These are phyloP conservation scores for Pollenia griseotomentosa DNA, from an alignment of 2,888 invertebrate genomes.

Conservation along the genomic window DNA sequence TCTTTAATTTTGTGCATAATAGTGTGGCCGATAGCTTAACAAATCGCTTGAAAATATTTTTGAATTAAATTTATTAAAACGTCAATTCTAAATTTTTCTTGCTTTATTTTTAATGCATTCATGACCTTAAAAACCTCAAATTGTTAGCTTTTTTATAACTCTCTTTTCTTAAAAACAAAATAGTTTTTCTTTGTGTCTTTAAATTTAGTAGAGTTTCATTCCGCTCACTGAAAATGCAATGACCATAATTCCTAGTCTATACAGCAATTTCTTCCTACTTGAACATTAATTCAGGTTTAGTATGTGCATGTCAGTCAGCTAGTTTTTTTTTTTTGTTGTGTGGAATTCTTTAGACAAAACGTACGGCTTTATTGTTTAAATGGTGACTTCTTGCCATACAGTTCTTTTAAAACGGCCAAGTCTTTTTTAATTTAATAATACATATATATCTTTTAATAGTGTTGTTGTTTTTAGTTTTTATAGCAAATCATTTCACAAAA, in stretches of 20 bases:
- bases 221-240: slow-evolving; percentile 41
- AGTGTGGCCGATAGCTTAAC: too few relatives aligned
- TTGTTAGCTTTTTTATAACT: slow-evolving; percentile 37
- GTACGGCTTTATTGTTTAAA: slow-evolving; percentile 38
- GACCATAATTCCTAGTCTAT: slow-evolving; percentile 24
- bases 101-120: slow-evolving; percentile 25
- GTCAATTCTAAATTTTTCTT: background rate
- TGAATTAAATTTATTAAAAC: too few relatives aligned
- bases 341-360: slow-evolving; percentile 42
- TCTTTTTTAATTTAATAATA: slow-evolving; percentile 15
- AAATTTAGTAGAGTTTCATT: slow-evolving; percentile 1
- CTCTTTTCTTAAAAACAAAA: slow-evolving; percentile 16
- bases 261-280: slow-evolving; percentile 8
- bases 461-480: background rate
- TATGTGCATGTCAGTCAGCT: slow-evolving; percentile 4
- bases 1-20: too few relatives aligned
- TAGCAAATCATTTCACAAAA: slow-evolving; percentile 58
- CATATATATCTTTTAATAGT: background rate
- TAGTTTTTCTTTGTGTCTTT: background rate
- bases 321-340: slow-evolving; percentile 18
- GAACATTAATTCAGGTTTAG: slow-evolving; percentile 33
- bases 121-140: slow-evolving; percentile 60
- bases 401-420: slow-evolving; percentile 15
- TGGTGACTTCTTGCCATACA: slow-evolving; percentile 15
- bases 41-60: too few relatives aligned